A percentile compares a stretch with the other conserved stretches of the same genome.
These are phyloP conservation scores for Leptinotarsa undecemlineata DNA, from an alignment of 1,140 invertebrate genomes.

Conservation along the genomic window DNA sequence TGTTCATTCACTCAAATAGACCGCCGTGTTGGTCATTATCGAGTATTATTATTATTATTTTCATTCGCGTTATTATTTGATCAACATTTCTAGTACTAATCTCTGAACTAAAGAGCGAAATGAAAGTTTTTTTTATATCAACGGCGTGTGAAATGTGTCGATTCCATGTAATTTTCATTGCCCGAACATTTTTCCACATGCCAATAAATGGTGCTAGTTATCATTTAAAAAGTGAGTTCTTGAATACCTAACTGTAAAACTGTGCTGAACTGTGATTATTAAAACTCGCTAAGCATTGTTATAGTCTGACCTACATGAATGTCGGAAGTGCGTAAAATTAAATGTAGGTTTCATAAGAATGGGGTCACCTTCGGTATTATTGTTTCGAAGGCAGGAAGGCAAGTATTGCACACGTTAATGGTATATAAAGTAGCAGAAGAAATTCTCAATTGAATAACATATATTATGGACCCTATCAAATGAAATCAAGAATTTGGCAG, in stretches of 20 bases:
- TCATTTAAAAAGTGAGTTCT: conserved; percentile 23
- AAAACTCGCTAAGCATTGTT: conserved; percentile 16
- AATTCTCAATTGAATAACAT: no score
- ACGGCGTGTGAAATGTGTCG: not conserved
- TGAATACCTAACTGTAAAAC: conserved; percentile 13
- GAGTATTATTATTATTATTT: no score
- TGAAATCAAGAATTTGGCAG: no score
- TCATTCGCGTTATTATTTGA: no score
- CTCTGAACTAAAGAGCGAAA: no score
- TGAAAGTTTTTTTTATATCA: no score
- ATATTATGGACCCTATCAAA: no score
- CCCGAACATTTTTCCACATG: not conserved
- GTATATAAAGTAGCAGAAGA: no score
- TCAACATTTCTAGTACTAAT: no score
- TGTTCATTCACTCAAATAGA: no score
- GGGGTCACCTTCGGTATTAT: not conserved
- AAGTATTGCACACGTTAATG: not conserved
- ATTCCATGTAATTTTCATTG: not conserved
- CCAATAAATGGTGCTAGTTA: not conserved
- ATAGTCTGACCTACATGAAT: conserved; percentile 14
- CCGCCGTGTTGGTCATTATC: no score
- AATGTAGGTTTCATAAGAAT: not conserved
- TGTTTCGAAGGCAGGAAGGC: conserved; percentile 1
- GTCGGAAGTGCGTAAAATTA: conserved; percentile 16
- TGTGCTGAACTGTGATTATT: not conserved